Evolutionary conservation across 2,113 vertebrate genomes (phyloP).

Genomic region (Tylochromis polylepis): DNA sequence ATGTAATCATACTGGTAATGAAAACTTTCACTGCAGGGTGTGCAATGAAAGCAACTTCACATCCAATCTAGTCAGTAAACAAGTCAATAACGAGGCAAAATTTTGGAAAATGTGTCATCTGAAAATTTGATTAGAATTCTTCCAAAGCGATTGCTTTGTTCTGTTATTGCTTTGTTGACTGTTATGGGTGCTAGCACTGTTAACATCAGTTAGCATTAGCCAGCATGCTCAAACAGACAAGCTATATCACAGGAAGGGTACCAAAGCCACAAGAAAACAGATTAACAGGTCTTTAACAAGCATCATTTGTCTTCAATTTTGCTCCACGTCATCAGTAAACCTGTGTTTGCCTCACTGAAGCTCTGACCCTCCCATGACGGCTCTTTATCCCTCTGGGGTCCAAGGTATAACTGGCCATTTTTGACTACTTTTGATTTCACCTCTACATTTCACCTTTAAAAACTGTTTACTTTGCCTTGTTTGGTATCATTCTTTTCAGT

Average conservation of each 20-base stretch:
- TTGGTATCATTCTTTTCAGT: no score
- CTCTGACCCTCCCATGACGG: neutral
- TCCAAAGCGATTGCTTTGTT: neutral
- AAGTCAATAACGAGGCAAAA: neutral
- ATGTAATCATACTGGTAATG: neutral
- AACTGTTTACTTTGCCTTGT: no score
- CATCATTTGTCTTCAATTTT: neutral
- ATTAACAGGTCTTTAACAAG: neutral
- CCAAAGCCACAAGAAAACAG: neutral
- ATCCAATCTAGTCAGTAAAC: neutral
- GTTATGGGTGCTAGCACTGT: neutral
- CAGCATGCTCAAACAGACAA: conserved; percentile 27
- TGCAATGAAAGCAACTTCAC: neutral
- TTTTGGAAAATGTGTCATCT: neutral
- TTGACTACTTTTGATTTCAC: no score
- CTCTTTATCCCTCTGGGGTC: no score
- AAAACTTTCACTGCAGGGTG: neutral
- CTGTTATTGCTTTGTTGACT: neutral
- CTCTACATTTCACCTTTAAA: no score
- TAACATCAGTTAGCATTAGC: neutral
- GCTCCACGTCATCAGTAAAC: neutral
- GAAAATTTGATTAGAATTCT: neutral
- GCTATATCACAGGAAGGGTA: neutral
- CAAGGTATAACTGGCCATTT: no score
- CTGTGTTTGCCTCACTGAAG: neutral